A percentile compares a stretch with the other conserved stretches of the same genome.
Evolutionary conservation across 2,113 vertebrate genomes (phyloP).

Genomic region (Corythoichthys haematopterus): DNA sequence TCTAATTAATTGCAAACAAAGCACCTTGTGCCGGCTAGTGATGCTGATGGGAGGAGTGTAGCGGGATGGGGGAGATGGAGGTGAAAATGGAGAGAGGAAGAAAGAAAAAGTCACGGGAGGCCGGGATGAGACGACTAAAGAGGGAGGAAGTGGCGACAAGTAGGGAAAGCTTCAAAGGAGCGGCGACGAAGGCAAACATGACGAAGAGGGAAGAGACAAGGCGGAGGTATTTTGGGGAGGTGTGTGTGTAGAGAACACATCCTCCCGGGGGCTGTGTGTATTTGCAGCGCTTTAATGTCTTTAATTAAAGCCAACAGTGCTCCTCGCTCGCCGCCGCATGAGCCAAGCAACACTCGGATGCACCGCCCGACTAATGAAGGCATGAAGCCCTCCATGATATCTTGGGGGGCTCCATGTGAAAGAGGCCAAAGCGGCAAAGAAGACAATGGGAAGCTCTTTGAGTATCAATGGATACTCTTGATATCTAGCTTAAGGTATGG

Average conservation of each 20-base stretch:
- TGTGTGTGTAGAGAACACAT: constrained; percentile 42
- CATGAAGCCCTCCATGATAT: constrained; percentile 18
- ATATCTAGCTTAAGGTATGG: no score
- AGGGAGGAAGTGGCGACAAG: background rate
- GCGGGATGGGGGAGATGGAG: background rate
- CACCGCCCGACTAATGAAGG: constrained; percentile 12
- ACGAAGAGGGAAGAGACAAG: constrained; percentile 16
- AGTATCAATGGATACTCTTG: constrained; percentile 2
- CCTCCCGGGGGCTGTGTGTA: constrained; percentile 49
- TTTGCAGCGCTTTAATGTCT: constrained; percentile 65
- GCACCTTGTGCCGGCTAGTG: constrained; percentile 20
- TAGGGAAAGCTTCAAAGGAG: constrained; percentile 2
- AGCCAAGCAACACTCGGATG: constrained; percentile 47
- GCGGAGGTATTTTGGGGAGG: constrained; percentile 49
- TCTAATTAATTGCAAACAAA: constrained; percentile 44
- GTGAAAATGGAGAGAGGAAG: background rate
- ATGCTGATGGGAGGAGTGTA: constrained; percentile 5
- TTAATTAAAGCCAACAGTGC: constrained; percentile 70
- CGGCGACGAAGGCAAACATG: constrained; percentile 4
- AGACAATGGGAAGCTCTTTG: constrained; percentile 12
- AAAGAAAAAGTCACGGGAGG: background rate
- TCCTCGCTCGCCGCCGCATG: constrained; percentile 54
- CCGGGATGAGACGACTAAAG: background rate
- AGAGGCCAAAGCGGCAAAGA: background rate
- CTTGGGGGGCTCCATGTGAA: background rate